phyloP scores from a whole-genome alignment of 2,888 invertebrate genomes.

The Diaprepes abbreviatus region DNA sequence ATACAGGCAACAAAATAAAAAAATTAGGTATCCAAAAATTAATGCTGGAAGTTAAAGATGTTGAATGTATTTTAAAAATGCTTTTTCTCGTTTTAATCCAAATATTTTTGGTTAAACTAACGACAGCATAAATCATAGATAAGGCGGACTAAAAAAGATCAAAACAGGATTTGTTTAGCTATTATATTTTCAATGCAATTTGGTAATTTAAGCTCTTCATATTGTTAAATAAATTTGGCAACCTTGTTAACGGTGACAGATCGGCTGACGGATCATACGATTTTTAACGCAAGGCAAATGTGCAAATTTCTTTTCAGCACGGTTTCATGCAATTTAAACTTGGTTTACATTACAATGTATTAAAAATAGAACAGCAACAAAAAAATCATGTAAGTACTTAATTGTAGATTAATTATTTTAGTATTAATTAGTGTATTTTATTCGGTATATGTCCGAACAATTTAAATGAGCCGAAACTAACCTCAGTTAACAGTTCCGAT shows the following conservation, averaged over 20 bases:
- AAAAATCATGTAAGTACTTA: neutral
- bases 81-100: too few relatives aligned
- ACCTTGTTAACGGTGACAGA: neutral
- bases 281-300: constrained; percentile 22
- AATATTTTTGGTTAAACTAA: too few relatives aligned
- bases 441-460: neutral
- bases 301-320: neutral
- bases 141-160: too few relatives aligned
- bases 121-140: too few relatives aligned
- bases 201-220: too few relatives aligned
- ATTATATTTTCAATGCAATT: too few relatives aligned
- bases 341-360: neutral
- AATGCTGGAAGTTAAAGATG: too few relatives aligned
- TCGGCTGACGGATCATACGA: constrained; percentile 24
- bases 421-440: neutral
- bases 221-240: constrained; percentile 2
- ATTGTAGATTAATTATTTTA: neutral
- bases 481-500: neutral
- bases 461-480: neutral
- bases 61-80: too few relatives aligned
- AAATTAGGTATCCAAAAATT: too few relatives aligned
- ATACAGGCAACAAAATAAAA: too few relatives aligned
- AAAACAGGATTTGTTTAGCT: too few relatives aligned
- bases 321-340: neutral
- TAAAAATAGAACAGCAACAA: neutral